Base-by-base conservation (phyloP, 1,140 invertebrate species). In the Drosophila truncata region DNA sequence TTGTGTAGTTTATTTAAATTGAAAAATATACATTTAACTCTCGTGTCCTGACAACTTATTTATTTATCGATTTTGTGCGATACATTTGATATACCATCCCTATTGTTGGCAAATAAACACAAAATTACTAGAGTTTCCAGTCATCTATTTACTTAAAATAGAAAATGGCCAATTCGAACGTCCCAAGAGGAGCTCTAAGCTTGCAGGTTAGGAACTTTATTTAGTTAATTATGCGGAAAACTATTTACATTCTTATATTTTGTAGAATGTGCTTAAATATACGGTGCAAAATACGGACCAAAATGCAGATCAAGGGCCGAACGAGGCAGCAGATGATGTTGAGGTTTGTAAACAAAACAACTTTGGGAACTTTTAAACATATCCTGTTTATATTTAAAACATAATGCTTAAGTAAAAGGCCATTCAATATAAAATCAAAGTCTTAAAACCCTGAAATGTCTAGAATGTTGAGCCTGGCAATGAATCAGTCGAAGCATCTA, bases 201-300 rank as follows among this genome's bases (percentile, higher is more conserved):
- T 59, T 88, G 16, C 84, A 88, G 77, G 83, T 69, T 37, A 65
- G 6, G 2, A 16, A 8, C 9, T 20, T 2, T 4, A 16, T 9
- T 16, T 41, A 10, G 0, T 11, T 18, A 10, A 8, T 35, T 11
- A 9, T 31, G 1, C 20, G 3, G 1, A 23, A 37, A 23, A 2
- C 3, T 6, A 18, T 16, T 18, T 4, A 42, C 9, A 31, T n/a
- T 3, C 11, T 1, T 42, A 35, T 2, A 14, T 49, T 0, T 70
- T 27, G 14, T 39, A 86, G 83, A 69, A 73, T 44, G 65, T 86
- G 44, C 63, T 86, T 4, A 80, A 82, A 61, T 62, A 78, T 29
- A 39, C 74, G 1, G 74, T 78, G 13, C 55, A 55, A 14, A 64
- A 78, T 18, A 65, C 65, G 14, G 60, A 75, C 31, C 18, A 50